Base-by-base conservation (phyloP, 2,113 vertebrate species). In the Eulemur macaco region DNA sequence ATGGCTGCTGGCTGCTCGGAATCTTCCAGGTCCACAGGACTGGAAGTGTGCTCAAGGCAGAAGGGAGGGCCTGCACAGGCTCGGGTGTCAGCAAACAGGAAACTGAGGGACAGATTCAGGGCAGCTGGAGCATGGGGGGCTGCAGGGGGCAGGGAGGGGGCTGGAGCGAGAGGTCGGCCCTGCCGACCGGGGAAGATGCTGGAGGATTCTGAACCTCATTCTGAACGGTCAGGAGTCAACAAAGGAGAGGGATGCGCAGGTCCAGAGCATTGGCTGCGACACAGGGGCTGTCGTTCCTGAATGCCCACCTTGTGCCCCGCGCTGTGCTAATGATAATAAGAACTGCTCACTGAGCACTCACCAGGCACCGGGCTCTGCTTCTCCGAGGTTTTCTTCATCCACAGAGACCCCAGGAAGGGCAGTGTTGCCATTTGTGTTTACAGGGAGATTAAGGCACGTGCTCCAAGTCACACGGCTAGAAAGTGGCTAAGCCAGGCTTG, bases 241-340 rank as follows among this genome's bases (percentile, higher is more conserved):
- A 23, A 68, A 82, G 68, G 74, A 54, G 47, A 80, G 34, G 42
- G 86, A 76, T 8, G 63, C 0, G 1, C 0, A 14, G 34, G 60
- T 76, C 73, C 66, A 39, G 64, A 88, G 60, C 2, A 2, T 52
- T 13, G 76, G 76, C 91, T 92, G 92, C 85, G 77, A 94, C 37
- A 74, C 85, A 89, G 96, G 95, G 94, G 94, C 87, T 89, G 21
- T 71, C 29, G 15, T 58, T 27, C 37, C 69, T 7, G 9, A 92
- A 78, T 5, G 71, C 71, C 93, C 81, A 37, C 81, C 1, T 1
- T 6, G 88, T 81, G 94, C 82, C 86, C 91, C 0, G 6, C 31
- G 52, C 80, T 64, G 27, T 78, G 82, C 88, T 56, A 11, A 74
- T 37, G 34, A 54, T 81, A 89, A 71, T 87, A 90, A 90, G 74